Evolutionary conservation across 2,797 vertebrate species (phyloP), one percentile per base, ranked within the genome.

Genomic region (Masticophis lateralis): DNA sequence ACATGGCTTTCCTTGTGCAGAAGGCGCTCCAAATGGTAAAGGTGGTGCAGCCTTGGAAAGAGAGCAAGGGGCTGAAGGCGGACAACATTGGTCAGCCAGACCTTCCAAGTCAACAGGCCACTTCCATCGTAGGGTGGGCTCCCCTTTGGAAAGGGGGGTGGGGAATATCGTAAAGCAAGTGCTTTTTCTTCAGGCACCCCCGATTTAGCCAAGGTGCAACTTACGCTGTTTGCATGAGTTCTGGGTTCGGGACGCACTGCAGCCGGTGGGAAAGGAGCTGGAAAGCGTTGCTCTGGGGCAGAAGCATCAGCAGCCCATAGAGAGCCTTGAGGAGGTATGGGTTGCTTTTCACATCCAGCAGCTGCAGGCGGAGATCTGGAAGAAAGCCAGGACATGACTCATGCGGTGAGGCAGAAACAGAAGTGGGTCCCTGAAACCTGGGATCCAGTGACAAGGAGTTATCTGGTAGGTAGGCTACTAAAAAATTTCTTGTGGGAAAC

Each of bases 281-380:
- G 97, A 99, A 99, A 93, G 99, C 99, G n/a, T 99, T 99, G 97
- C 99, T 99, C 98, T 99, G 99, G 0, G 99, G 99, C 95, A 99
- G 98, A 91, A 99, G 98, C 99, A 99, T 99, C 94, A 99, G 98
- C 88, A 99, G 98, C 5, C 99, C 99, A 0, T 99, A 99, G 86
- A 99, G 98, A 0, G 99, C 99, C 96, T 99, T 99, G 96, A 99
- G 99, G 97, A 99, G 98, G 97, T 99, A 99, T 0, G 99, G 99
- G 97, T 99, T 99, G 97, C 98, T 99, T 98, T 99, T 99, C 97
- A 99, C 99, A 0, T 99, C 99, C 87, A 99, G 98, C 47, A 99
- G 98, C 97, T 99, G 99, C 93, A 99, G 98, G 51, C 99, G 99
- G 93, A 99, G 98, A 95, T 99, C 98, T 99, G 96, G 0, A 53